These are phyloP conservation scores for Scomber colias DNA, from an alignment of 2,113 vertebrate genomes.

Conservation along the genomic window DNA sequence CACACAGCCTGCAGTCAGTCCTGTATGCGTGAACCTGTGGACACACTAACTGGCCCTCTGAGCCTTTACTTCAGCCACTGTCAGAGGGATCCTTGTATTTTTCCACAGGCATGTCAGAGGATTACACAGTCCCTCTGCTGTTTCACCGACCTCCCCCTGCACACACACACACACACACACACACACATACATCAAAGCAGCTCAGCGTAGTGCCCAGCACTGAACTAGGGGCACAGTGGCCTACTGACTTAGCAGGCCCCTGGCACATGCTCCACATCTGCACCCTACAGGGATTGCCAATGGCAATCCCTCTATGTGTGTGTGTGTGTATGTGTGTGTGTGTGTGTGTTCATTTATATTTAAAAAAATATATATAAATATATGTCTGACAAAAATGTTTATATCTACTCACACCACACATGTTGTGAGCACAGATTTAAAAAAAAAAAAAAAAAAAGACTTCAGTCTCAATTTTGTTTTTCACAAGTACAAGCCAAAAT, in stretches of 20 bases:
- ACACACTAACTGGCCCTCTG: slow-evolving; percentile 69
- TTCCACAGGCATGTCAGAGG: slow-evolving; percentile 81
- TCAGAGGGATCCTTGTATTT: slow-evolving; percentile 81
- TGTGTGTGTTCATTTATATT: no score
- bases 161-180: slow-evolving; percentile 45
- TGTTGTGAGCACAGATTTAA: slow-evolving; percentile 8
- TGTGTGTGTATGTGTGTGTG: neutral
- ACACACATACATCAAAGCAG: slow-evolving; percentile 72
- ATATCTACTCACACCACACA: slow-evolving; percentile 16
- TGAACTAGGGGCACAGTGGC: slow-evolving; percentile 63
- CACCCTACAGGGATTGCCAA: slow-evolving; percentile 72
- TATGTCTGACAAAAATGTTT: neutral
- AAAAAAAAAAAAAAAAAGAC: no score
- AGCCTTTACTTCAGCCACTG: slow-evolving; percentile 67
- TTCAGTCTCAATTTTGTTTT: no score
- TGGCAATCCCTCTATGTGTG: slow-evolving; percentile 59
- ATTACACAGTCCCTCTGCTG: slow-evolving; percentile 80
- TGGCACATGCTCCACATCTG: slow-evolving; percentile 74
- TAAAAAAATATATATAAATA: no score
- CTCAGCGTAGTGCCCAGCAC: slow-evolving; percentile 59
- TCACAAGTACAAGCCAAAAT: neutral
- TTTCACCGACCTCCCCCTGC: slow-evolving; percentile 59
- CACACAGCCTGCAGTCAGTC: slow-evolving; percentile 42
- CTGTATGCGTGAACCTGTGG: slow-evolving; percentile 43
- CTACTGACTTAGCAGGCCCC: slow-evolving; percentile 64